Evolutionary conservation across 2,113 vertebrate genomes (phyloP).

Genomic region (Saiga tatarica): DNA sequence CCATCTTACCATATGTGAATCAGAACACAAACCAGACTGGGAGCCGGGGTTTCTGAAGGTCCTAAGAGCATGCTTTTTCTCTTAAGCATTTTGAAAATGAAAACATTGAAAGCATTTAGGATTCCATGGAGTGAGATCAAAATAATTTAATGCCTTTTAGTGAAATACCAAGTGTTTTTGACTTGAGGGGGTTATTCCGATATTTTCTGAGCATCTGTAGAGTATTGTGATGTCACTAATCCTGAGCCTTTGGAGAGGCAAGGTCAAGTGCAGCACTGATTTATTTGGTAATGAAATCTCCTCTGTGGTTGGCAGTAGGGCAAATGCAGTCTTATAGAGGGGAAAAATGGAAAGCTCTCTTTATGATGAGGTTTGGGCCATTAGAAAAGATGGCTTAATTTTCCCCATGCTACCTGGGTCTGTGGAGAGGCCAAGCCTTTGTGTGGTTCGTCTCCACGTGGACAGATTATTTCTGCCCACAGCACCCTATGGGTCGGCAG

Average conservation of each 20-base stretch:
- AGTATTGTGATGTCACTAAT: slow-evolving; percentile 69
- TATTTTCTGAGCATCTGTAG: slow-evolving; percentile 71
- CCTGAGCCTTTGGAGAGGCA: slow-evolving; percentile 69
- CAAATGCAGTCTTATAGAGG: slow-evolving; percentile 62
- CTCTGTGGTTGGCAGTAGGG: slow-evolving; percentile 68
- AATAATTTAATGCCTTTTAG: slow-evolving; percentile 82
- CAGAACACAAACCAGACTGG: slow-evolving; percentile 19
- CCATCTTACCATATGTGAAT: neutral
- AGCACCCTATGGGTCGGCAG: neutral
- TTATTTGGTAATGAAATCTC: slow-evolving; percentile 79
- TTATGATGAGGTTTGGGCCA: slow-evolving; percentile 55
- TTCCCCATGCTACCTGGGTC: neutral
- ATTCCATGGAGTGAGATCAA: slow-evolving; percentile 80
- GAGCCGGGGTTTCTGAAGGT: neutral
- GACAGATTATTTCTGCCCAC: neutral
- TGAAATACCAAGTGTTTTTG: slow-evolving; percentile 77
- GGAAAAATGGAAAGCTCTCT: slow-evolving; percentile 58
- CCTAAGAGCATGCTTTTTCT: slow-evolving; percentile 75
- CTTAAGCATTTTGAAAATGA: slow-evolving; percentile 79
- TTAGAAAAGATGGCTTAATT: slow-evolving; percentile 34
- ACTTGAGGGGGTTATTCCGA: slow-evolving; percentile 53
- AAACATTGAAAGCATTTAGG: slow-evolving; percentile 80
- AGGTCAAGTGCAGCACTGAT: slow-evolving; percentile 73
- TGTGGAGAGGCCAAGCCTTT: neutral
- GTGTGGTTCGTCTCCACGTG: neutral